A percentile compares a stretch with the other conserved stretches of the same genome.
phyloP scores from a whole-genome alignment of 1,140 invertebrate species.

The Papilio dardanus region DNA sequence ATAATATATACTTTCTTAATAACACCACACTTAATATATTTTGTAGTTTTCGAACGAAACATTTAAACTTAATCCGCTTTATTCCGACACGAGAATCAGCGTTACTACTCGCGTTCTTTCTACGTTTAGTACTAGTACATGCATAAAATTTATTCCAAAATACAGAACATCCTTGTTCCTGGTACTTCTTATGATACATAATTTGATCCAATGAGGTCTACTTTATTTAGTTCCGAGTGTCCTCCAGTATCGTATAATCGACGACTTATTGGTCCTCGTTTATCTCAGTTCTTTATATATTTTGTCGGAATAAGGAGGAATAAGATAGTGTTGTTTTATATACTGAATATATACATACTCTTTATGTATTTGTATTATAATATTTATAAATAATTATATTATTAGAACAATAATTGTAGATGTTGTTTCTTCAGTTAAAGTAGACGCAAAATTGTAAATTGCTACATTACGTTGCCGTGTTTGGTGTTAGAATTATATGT shows the following conservation, averaged over 20 bases:
- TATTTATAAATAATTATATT: slow-evolving; percentile 45
- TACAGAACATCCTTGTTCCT: too few species aligned
- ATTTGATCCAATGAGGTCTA: too few species aligned
- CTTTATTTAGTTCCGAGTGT: too few species aligned
- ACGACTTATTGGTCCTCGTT: too few species aligned
- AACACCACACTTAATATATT: background rate
- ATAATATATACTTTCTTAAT: background rate
- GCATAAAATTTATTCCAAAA: too few species aligned
- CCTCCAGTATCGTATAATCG: too few species aligned
- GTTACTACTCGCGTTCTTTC: too few species aligned
- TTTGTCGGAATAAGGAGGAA: too few species aligned
- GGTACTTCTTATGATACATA: too few species aligned
- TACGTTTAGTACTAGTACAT: too few species aligned
- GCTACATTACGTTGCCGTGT: slow-evolving; percentile 67
- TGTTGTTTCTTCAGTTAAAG: slow-evolving; percentile 43
- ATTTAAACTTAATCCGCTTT: background rate
- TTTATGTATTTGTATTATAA: slow-evolving; percentile 51
- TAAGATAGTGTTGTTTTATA: slow-evolving; percentile 53
- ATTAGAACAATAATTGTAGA: slow-evolving; percentile 47
- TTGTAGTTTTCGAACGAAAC: slow-evolving; percentile 30
- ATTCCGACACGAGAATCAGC: too few species aligned
- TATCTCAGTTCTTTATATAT: too few species aligned
- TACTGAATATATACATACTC: slow-evolving; percentile 45
- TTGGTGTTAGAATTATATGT: slow-evolving; percentile 62
- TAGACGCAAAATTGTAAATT: slow-evolving; percentile 60